These are phyloP conservation scores for Daphoenositta chrysoptera DNA, from an alignment of 2,113 vertebrate species.

Conservation along the genomic window DNA sequence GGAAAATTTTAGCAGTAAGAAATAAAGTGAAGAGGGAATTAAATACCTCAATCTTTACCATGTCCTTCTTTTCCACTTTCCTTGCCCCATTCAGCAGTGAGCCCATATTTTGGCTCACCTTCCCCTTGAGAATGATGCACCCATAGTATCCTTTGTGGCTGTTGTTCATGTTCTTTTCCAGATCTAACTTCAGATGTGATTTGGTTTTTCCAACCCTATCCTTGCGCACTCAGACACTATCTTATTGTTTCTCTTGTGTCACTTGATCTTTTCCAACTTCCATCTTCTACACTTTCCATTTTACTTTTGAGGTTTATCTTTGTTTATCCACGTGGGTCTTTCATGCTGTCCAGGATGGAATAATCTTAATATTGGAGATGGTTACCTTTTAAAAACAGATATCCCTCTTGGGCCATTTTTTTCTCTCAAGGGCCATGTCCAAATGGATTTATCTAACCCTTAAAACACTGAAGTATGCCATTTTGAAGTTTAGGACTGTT, in stretches of 20 bases:
- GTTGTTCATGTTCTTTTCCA: not conserved
- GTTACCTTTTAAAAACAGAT: not conserved
- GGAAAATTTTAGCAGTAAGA: not conserved
- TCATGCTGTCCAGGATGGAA: fast-evolving
- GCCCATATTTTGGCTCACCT: not conserved
- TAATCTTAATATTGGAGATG: not conserved
- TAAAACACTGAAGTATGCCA: not conserved
- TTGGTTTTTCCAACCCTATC: not conserved
- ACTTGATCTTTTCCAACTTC: not conserved
- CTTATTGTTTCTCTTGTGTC: not conserved
- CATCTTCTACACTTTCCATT: not conserved
- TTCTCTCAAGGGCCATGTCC: not conserved
- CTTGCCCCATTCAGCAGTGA: not conserved
- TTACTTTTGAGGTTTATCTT: not conserved
- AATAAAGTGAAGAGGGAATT: not conserved
- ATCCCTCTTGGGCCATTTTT: not conserved
- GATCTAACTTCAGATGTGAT: not conserved
- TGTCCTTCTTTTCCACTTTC: not conserved
- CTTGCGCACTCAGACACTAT: not conserved
- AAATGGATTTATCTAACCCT: not conserved
- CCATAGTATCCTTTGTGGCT: not conserved
- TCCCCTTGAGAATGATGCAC: fast-evolving
- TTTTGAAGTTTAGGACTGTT: not conserved
- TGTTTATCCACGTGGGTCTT: not conserved
- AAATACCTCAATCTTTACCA: not conserved